Evolutionary conservation across 2,797 vertebrate genomes (phyloP).

Genomic region (Rhodeus uyekii): DNA sequence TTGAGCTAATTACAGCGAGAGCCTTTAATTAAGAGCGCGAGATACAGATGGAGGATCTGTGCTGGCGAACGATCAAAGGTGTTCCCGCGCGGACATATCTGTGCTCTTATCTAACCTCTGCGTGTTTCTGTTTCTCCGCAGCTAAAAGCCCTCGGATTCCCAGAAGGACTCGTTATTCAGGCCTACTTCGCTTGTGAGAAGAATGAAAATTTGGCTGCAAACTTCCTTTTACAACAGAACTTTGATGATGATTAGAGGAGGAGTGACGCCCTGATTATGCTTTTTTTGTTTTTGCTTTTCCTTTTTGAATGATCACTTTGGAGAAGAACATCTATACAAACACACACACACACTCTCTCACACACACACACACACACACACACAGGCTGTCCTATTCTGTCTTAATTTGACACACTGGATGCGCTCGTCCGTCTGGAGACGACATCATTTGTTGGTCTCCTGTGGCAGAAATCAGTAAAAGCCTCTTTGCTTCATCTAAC

Average conservation of each 20-base stretch:
- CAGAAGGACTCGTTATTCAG: conserved; percentile 98
- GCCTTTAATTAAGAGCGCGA: background rate
- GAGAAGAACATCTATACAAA: conserved; percentile 49
- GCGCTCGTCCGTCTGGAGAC: conserved; percentile 69
- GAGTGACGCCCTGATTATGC: conserved; percentile 57
- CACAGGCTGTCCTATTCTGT: conserved; percentile 75
- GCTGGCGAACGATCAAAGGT: conserved; percentile 21
- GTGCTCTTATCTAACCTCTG: conserved; percentile 3
- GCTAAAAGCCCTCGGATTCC: conserved; percentile 98
- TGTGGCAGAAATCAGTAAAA: conserved; percentile 76
- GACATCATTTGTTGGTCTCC: conserved; percentile 66
- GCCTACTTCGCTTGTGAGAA: conserved; percentile 99
- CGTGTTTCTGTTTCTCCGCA: conserved; percentile 69
- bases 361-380: conserved; percentile 55
- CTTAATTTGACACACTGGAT: conserved; percentile 82
- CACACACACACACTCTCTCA: background rate
- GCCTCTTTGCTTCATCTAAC: conserved; percentile 74
- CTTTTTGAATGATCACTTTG: conserved; percentile 77
- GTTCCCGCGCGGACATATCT: background rate
- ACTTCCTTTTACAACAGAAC: conserved; percentile 98
- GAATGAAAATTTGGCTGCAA: conserved; percentile 98
- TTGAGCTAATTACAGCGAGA: background rate
- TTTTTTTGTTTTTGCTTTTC: conserved; percentile 69
- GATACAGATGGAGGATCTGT: conserved; percentile 4
- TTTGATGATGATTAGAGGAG: conserved; percentile 92